Evolutionary conservation across 2,888 invertebrate species (phyloP), one percentile per base, ranked within the genome.

Genomic region (Drosophila leonis): DNA sequence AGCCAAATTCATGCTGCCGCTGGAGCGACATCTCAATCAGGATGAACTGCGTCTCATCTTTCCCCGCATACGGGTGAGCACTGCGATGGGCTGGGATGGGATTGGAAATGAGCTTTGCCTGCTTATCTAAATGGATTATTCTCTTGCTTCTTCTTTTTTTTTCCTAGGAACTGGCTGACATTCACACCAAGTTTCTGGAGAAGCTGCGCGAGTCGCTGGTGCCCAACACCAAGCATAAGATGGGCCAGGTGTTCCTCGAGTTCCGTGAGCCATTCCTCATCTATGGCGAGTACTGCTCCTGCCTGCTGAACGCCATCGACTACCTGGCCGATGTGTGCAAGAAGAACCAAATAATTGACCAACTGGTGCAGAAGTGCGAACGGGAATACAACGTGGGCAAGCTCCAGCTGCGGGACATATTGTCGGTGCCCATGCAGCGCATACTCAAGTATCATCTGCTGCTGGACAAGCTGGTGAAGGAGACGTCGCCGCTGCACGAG

Each of bases 341-440:
- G 80, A 91, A 92, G 68, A 93, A 92, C 78, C 90, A 90, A 75
- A 87, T 90, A 35, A 91, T 93, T 56, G 93, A 93, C 63, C 92
- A 93, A 69, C 80, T 92, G 65, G 93, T 93, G 48, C 92, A 93
- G 97, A 96, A 96, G 94, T 98, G 98, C 92, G 98, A 99, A 93
- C 96, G 96, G 88, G 97, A 97, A 91, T 98, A 98, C 88, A 98
- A 98, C 93, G 97, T 98, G 88, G 98, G 98, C 15, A 96, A 98
- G 91, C 98, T 99, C 91, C 97, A 98, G 93, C 94, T 99, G 81
- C 95, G 98, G 55, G 99, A 99, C 93, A 97, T 99, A 78, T 94
- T 99, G 52, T 98, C 98, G 27, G 98, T 99, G 76, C 99, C 99
- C 48, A 98, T 99, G 98, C 99, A 99, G 93, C 94, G 99, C 92